These are phyloP conservation scores for Neomorphus geoffroyi DNA, from an alignment of 2,797 vertebrate species.

Conservation along the genomic window DNA sequence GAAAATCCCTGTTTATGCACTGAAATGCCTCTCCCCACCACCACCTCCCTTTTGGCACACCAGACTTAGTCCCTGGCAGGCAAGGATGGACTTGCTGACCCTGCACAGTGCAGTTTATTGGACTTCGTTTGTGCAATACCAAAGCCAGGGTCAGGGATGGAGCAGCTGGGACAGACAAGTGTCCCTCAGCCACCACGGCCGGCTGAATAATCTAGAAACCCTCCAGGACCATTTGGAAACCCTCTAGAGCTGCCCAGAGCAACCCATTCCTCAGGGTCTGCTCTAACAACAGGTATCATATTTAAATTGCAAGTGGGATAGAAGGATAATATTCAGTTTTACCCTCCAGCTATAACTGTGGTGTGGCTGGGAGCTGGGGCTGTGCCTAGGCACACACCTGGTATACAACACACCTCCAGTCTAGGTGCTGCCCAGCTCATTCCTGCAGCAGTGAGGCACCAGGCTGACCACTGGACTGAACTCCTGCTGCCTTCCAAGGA, in stretches of 20 bases:
- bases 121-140: not conserved
- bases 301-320: not conserved
- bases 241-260: not conserved
- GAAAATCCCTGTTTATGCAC: not conserved
- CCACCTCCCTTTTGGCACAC: not conserved
- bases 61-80: not conserved
- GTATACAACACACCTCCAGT: no score
- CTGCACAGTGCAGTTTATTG: not conserved
- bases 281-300: not conserved
- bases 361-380: not conserved
- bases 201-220: not conserved
- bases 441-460: not conserved
- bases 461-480: not conserved
- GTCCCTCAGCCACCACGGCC: not conserved
- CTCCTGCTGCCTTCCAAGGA: not conserved
- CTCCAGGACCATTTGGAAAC: not conserved
- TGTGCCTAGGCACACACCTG: rapidly evolving
- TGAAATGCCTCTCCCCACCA: rapidly evolving
- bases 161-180: not conserved
- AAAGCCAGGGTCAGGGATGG: not conserved
- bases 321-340: not conserved
- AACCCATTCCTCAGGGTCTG: not conserved
- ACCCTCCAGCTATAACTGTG: not conserved
- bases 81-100: not conserved
- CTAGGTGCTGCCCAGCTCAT: not conserved